Conservation (phyloP, 2,113 vertebrate species). For the Indicator indicator region DNA sequence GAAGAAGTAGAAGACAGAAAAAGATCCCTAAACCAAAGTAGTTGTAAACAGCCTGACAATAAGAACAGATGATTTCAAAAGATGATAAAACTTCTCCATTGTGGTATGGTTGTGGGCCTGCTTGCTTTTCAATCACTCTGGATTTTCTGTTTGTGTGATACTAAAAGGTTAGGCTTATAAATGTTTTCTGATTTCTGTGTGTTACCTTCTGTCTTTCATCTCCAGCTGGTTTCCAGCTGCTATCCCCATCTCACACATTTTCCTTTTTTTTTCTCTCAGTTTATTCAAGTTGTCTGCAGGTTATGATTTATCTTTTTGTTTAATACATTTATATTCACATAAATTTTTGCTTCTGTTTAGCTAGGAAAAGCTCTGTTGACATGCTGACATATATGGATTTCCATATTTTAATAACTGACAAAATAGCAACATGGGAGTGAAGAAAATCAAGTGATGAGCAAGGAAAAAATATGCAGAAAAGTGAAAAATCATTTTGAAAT, state of each 20-base stretch:
- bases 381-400: slow-evolving; percentile 48
- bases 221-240: slow-evolving; percentile 19
- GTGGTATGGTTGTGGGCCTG: not conserved
- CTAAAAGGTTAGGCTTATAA: slow-evolving; percentile 28
- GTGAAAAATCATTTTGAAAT: not conserved
- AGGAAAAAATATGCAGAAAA: not conserved
- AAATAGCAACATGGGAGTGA: not conserved
- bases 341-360: slow-evolving; percentile 35
- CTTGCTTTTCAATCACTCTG: not conserved
- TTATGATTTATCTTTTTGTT: slow-evolving; percentile 36
- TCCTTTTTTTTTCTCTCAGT: not conserved
- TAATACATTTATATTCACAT: slow-evolving; percentile 44
- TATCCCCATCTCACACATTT: not conserved
- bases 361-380: slow-evolving; percentile 17
- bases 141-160: slow-evolving; percentile 13
- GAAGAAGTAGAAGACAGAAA: slow-evolving; percentile 27
- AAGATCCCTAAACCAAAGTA: slow-evolving; percentile 55
- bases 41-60: slow-evolving; percentile 58
- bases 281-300: not conserved
- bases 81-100: slow-evolving; percentile 19
- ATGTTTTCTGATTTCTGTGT: slow-evolving; percentile 10
- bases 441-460: slow-evolving; percentile 1
- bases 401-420: slow-evolving; percentile 33
- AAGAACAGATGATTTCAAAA: slow-evolving; percentile 44
- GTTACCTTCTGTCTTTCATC: not conserved